Evolutionary conservation across 2,888 invertebrate genomes (phyloP), one percentile per base, ranked within the genome.

Genomic region (Venusia cambrica): DNA sequence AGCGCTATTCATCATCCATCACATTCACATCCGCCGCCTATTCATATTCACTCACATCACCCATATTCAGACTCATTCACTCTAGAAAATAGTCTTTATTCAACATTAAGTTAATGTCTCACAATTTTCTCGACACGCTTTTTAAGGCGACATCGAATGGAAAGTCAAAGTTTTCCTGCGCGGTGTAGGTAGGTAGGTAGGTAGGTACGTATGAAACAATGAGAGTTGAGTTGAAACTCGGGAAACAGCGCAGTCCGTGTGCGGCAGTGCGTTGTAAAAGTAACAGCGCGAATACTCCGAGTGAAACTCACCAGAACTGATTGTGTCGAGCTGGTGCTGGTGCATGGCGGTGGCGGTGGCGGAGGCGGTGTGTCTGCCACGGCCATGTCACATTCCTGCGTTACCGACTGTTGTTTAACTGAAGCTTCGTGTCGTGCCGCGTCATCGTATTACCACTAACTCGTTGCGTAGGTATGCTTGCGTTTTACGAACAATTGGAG

Each of bases 241-340:
- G 84, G 83, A 83, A 84, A 81, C 81, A 85, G 81, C 83, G 81
- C 77, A 73, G 69, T 66, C 78, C 78, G 76, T 87, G 87, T 73
- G 81, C 83, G 81, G 60, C 73, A 70, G 85, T 76, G 83, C 84
- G 84, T 84, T 80, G 79, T 77, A 85, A 84, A 85, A 84, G 81
- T 83, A 81, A 83, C 84, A 83, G 69, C 83, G 69, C 77, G 74
- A 83, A 87, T 85, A 84, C 81, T 83, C 83, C 59, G 70, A 73
- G 87, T 81, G 87, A 87, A 87, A 87, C 83, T 81, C 80, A 72
- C 59, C 74, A 69, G 79, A 75, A 77, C 77, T 79, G 84, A 80
- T 80, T 80, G 77, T 75, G 63, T 54, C 48, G 58, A 58, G 46
- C 47, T 42, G 38, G 45, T 47, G 40, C 41, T 32, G 30, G 16